Evolutionary conservation across 2,888 invertebrate species (phyloP), one percentile per base, ranked within the genome.

Genomic region (Gonocerus acuteangulatus): DNA sequence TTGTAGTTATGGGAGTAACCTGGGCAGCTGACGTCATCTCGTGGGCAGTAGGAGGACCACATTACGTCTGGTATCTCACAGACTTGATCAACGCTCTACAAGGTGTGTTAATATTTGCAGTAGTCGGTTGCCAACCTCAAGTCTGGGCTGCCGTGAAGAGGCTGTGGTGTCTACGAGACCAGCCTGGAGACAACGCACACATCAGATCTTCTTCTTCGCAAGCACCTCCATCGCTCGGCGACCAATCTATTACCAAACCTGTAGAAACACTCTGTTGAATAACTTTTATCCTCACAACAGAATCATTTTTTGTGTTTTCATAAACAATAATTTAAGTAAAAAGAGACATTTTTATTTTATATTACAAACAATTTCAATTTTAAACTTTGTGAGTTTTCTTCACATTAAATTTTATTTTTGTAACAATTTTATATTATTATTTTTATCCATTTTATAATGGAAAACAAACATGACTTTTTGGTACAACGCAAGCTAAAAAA

Each of bases 51-150:
- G 89, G 89, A 67, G 89, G 89, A 3, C 89, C 89, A 0, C 79
- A 84, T 70, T 86, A 84, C 73, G 76, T 86, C 69, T 91, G 91
- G 89, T 87, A 88, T 75, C 78, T 87, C 67, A 87, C 89, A 57
- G 91, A 92, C 76, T 74, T 90, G 71, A 82, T 91, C 71, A 92
- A 91, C 77, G 87, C 88, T 67, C 79, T 89, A 69, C 91, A 91
- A 75, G 92, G 92, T 67, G 86, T 91, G 59, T 84, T 90, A 74
- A 91, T 91, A 71, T 92, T 91, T 76, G 83, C 88, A 71, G 90
- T 91, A 67, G 89, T 90, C 68, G 91, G 89, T 54, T 89, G 89
- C 74, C 90, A 90, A 78, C 90, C 89, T 62, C 90, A 90, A 78
- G 82, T 83, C 70, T 79, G 85, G 78, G 79, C 83, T 23, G 84